Base-by-base conservation (phyloP, 1,140 invertebrate genomes). In the Calliphora vicina region DNA sequence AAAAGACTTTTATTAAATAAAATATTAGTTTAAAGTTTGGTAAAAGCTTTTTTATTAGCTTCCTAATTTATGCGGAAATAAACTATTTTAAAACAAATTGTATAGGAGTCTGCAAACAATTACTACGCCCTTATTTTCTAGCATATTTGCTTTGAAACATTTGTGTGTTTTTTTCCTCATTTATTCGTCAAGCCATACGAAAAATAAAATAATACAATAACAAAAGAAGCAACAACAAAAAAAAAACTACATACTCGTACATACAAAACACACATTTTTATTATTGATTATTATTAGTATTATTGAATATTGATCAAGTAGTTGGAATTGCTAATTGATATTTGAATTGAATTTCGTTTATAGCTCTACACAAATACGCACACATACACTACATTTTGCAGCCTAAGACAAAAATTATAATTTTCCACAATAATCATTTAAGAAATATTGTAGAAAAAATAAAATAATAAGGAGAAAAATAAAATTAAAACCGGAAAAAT, bases 401-500 rank as follows among this genome's bases (percentile, higher is more conserved):
- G 29, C 5, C 8, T 29, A 73, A 26, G 25, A 73, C 71, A 27
- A 35, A 35, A 27, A 73, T 73, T 29, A 73, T 29, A 12, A 76
- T 76, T n/a, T n/a, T 76, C 27, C 27, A 35, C 67, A 76, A 35
- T 35, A 76, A 42, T 35, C 35, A 35, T 29, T 29, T 35, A 74
- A 35, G 27, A 74, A n/a, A 29, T 17, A 10, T 35, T 50, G 12
- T 12, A 50, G 3, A 67, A 23, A 25, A 9, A 43, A 42, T 2
- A 20, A 76, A 42, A 42, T n/a, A 10, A 27, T n/a, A 35, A 12
- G 9, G 35, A 9, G 8, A 78, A 78, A 78, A 78, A 78, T 29
- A 78, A 78, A 78, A 78, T 78, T 78, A 45, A 81, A 81, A 88
- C 88, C 88, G 88, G 88, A 88, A 87, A 88, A 88, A 87, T 87